Evolutionary conservation across 92 coral and sea anemone species (phyloP), one percentile per base, ranked within the genome.

Genomic region (Nematostella vectensis): DNA sequence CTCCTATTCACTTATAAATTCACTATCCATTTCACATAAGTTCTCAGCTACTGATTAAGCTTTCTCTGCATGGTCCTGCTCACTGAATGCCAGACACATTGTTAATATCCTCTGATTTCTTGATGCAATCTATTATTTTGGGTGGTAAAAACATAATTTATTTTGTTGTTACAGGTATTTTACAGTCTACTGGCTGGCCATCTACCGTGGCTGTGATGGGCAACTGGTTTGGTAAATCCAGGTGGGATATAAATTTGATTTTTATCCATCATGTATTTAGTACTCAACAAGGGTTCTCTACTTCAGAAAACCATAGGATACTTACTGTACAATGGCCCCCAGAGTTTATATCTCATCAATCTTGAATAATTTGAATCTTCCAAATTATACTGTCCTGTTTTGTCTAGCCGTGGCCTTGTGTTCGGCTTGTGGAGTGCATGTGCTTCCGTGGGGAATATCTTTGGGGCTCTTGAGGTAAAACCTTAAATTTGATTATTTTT

Each of bases 171-270:
- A 21, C 62, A 84, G 94, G 94, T 3, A 48, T 85, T 16, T 54
- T 76, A 15, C 94, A 85, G 57, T 85, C 94, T 9, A 67, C 94
- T 55, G 94, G 94, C 21, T 85, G 94, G 94, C 94, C 94, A 13
- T 85, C 88, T 54, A 59, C 79, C 31, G 94, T 85, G 4, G 94
- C 94, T 49, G 67, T 85, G 6, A 85, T 85, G 94, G 94, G 94
- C 29, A 85, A 85, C 81, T 85, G 94, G 94, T 85, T 85, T 75
- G 94, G 94, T 31, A 85, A 85, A 45, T 75, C 94, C 47, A 75
- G 94, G 94, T 84, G 39, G 23, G 25, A n/a, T n/a, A n/a, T n/a
- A n/a, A n/a, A n/a, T n/a, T n/a, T 11, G 17, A 29, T 55, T 30
- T 11, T 55, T 28, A 31, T 55, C 0, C 0, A 4, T n/a, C n/a